Evolutionary conservation across 2,888 invertebrate species (phyloP), one percentile per base, ranked within the genome.

Genomic region (Cyclophora punctaria): DNA sequence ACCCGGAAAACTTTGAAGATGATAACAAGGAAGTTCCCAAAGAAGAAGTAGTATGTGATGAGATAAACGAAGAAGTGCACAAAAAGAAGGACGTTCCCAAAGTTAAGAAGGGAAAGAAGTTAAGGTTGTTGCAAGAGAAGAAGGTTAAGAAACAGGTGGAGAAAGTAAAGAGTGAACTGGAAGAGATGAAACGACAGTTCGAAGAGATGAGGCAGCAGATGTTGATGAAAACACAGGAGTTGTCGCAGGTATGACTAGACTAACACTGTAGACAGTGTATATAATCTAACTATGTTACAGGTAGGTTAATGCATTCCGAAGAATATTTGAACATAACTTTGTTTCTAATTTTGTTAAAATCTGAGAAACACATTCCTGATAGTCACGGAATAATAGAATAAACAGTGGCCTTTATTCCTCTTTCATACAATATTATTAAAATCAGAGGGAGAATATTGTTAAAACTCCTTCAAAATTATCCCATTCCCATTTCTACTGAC

Each of bases 181-280:
- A 80, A 49, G 71, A 70, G 56, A 80, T 87, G 80, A 83, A 75
- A 61, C 71, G 64, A 47, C 82, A 87, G 52, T 69, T 87, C n/a
- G 75, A 75, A 35, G 83, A 75, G 55, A 86, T 88, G 82, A 66
- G 78, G 47, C 68, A 74, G 53, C 74, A 82, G 59, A 83, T 86
- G 71, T 42, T 75, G 56, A 48, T 67, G 53, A 78, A 76, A 62
- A 70, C 73, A 3, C 74, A 71, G 47, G 70, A 72, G 41, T 44
- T 77, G 52, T 37, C 37, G 37, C n/a, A 56, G 52, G 41, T 49
- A 51, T 52, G 55, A 35, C 35, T 43, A 46, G 20, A 20, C 20
- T 20, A 20, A 20, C 20, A 20, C 20, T 2, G 20, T 20, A 20
- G 20, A 20, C 20, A 20, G 20, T 20, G 20, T 20, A 20, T 20